These are phyloP conservation scores for Diaperis boleti DNA, from an alignment of 2,888 invertebrate species.

Conservation along the genomic window DNA sequence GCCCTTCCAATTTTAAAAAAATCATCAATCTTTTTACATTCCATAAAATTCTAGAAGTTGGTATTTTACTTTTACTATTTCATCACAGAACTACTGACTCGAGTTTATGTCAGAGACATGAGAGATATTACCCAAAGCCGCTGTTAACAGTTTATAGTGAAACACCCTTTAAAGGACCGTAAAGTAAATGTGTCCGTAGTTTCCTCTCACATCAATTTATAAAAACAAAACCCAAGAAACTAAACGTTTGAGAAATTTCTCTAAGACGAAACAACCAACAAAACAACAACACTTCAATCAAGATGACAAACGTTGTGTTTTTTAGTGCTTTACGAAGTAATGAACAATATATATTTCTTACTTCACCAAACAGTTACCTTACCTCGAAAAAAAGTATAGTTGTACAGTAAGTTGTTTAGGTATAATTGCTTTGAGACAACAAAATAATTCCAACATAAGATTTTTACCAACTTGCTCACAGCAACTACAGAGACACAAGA, in stretches of 20 bases:
- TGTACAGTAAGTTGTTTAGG: no score
- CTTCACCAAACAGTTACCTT: background rate
- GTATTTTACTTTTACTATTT: no score
- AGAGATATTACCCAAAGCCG: no score
- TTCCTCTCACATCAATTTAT: constrained; percentile 10
- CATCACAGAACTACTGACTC: background rate
- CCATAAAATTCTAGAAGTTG: no score
- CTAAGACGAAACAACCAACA: background rate
- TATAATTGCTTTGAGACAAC: no score
- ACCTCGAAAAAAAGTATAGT: background rate
- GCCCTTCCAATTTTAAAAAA: no score
- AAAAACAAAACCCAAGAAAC: constrained; percentile 14
- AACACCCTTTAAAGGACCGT: constrained; percentile 6
- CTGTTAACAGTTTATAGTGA: no score
- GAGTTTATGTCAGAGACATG: background rate
- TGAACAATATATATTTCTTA: constrained; percentile 2
- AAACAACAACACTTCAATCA: constrained; percentile 20
- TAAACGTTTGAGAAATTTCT: background rate
- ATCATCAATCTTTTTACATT: no score
- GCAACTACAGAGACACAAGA: background rate
- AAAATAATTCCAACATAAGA: no score
- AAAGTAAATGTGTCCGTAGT: constrained; percentile 8
- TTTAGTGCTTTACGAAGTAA: constrained; percentile 7
- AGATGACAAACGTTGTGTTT: constrained; percentile 26
- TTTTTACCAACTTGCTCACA: background rate